These are phyloP conservation scores for Brassicogethes aeneus DNA, from an alignment of 2,888 invertebrate genomes.

Conservation along the genomic window DNA sequence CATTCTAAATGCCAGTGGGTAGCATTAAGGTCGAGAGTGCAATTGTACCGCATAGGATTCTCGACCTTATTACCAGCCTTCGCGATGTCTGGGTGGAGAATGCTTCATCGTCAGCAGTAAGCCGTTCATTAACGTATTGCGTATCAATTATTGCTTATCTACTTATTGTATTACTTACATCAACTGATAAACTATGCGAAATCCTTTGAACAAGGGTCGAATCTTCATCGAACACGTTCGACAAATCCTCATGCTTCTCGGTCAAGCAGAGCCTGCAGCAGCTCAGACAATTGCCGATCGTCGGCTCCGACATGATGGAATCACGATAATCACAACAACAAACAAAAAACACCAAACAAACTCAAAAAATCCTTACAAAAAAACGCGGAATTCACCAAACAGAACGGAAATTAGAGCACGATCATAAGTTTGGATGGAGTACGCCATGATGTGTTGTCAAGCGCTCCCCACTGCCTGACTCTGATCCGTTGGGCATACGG, in stretches of 20 bases:
- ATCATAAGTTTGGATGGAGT: slow-evolving; percentile 18
- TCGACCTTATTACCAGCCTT: no score
- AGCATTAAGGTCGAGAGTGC: no score
- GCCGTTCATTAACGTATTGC: no score
- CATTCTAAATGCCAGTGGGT: no score
- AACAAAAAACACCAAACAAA: slow-evolving; percentile 8
- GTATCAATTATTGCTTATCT: no score
- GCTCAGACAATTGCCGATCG: slow-evolving; percentile 28
- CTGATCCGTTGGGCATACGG: slow-evolving; percentile 17
- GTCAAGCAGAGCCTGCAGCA: slow-evolving; percentile 39
- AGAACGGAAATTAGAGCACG: slow-evolving; percentile 3
- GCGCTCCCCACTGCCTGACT: slow-evolving; percentile 18
- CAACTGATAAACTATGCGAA: slow-evolving; percentile 54
- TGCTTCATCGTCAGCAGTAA: no score
- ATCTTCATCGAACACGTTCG: slow-evolving; percentile 33
- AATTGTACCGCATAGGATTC: no score
- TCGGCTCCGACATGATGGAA: slow-evolving; percentile 15
- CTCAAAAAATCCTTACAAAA: no score
- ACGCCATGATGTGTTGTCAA: slow-evolving; percentile 21
- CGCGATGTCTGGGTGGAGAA: no score
- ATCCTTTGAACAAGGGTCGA: slow-evolving; percentile 53
- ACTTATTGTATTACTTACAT: slow-evolving; percentile 51
- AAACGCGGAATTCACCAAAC: slow-evolving; percentile 6
- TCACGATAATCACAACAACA: slow-evolving; percentile 7
- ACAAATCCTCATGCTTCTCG: slow-evolving; percentile 32